Percentiles rank a stretch among this genome's conserved stretches.
phyloP scores from a whole-genome alignment of 2,113 vertebrate species.

The Agelaius tricolor region DNA sequence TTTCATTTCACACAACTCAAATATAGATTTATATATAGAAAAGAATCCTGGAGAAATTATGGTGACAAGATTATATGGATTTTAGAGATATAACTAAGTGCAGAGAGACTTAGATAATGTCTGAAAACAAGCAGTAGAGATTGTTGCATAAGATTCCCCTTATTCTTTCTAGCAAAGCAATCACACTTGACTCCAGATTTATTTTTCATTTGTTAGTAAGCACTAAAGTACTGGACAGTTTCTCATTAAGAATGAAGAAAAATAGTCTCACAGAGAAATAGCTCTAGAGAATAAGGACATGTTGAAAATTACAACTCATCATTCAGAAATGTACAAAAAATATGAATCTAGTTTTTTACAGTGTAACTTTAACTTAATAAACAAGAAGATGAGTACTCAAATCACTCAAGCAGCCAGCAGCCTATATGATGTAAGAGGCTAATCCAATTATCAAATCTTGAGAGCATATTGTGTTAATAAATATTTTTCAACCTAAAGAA shows the following conservation, averaged over 20 bases:
- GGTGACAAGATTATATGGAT: background rate
- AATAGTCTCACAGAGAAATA: background rate
- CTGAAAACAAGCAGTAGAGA: background rate
- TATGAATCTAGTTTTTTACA: background rate
- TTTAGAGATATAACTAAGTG: background rate
- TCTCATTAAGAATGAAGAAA: background rate
- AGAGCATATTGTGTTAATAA: background rate
- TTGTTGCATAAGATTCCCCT: background rate
- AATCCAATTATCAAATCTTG: background rate
- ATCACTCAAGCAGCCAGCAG: background rate
- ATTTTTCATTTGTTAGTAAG: background rate
- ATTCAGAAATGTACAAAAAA: background rate
- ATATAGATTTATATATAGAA: background rate
- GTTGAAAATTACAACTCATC: background rate
- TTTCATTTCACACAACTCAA: background rate
- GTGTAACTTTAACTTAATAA: background rate
- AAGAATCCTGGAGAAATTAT: background rate
- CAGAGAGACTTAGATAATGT: background rate
- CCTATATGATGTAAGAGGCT: background rate
- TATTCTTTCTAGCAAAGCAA: background rate
- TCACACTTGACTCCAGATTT: background rate
- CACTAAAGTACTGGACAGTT: background rate
- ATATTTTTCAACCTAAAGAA: background rate
- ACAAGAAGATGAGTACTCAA: background rate
- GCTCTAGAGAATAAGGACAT: background rate